These are phyloP conservation scores for Propithecus coquereli DNA, from an alignment of 2,113 vertebrate genomes.

Conservation along the genomic window DNA sequence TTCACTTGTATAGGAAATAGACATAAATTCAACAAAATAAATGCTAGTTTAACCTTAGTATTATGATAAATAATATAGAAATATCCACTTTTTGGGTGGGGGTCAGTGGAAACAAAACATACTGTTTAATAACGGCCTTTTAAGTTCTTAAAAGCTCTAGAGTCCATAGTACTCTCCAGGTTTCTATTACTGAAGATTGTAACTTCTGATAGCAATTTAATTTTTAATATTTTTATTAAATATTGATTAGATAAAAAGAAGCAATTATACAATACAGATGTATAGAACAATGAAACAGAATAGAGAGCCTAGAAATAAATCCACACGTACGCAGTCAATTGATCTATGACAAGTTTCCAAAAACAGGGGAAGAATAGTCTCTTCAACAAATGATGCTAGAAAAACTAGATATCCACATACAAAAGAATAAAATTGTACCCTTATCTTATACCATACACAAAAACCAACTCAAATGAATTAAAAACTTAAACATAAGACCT, in stretches of 20 bases:
- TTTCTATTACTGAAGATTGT: not conserved
- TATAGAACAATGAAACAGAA: not conserved
- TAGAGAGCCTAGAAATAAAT: not conserved
- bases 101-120: not conserved
- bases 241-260: not conserved
- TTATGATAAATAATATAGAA: not conserved
- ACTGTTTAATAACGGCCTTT: not conserved
- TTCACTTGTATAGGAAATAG: not conserved
- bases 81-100: not conserved
- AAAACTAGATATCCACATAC: not conserved
- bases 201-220: not conserved
- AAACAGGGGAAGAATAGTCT: not conserved
- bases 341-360: not conserved
- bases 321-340: not conserved
- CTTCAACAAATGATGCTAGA: not conserved
- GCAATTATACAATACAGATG: not conserved
- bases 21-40: not conserved
- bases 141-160: not conserved
- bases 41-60: not conserved
- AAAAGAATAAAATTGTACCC: not conserved
- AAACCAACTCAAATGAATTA: not conserved
- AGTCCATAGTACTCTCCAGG: not conserved
- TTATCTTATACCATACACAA: not conserved
- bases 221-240: constrained; percentile 11
- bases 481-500: not conserved